These are phyloP conservation scores for Acholoe squamosa DNA, from an alignment of 2,888 invertebrate species.

Conservation along the genomic window DNA sequence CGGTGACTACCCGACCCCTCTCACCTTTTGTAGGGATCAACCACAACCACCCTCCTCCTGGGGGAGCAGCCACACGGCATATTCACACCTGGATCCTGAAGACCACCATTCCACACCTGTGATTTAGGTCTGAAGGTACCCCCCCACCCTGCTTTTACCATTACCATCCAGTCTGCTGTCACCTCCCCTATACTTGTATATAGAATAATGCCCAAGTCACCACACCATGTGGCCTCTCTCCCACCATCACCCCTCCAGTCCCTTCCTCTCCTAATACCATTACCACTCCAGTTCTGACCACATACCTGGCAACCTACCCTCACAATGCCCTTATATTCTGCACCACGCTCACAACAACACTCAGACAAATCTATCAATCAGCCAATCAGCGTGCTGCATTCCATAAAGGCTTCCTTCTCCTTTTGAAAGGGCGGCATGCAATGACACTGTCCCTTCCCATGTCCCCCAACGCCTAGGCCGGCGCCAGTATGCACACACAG, in stretches of 20 bases:
- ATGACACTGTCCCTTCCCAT: no score
- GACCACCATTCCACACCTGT: slow-evolving; percentile 37
- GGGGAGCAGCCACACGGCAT: slow-evolving; percentile 8
- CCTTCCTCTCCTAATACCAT: not conserved
- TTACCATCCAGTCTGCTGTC: not conserved
- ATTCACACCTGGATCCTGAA: slow-evolving; percentile 48
- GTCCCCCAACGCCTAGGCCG: not conserved
- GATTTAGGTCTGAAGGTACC: not conserved
- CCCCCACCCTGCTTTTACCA: not conserved
- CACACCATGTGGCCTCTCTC: slow-evolving; percentile 40
- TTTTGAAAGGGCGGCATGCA: not conserved
- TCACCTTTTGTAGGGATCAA: slow-evolving; percentile 48
- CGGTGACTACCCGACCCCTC: slow-evolving; percentile 8
- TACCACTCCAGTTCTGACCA: slow-evolving; percentile 1
- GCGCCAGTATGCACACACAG: slow-evolving; percentile 32
- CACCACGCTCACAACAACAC: slow-evolving; percentile 1
- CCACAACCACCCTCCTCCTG: not conserved
- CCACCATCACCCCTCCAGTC: not conserved
- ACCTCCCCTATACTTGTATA: slow-evolving; percentile 14
- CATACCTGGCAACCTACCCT: slow-evolving; percentile 26
- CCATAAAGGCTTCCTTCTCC: slow-evolving; percentile 24
- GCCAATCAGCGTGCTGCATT: slow-evolving; percentile 42
- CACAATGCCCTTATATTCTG: slow-evolving; percentile 17
- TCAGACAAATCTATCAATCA: slow-evolving; percentile 28
- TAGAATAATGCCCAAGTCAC: not conserved